Percentiles rank a stretch among this genome's conserved stretches.
phyloP scores from a whole-genome alignment of 2,797 vertebrate species.

The Diplodus sargus region DNA sequence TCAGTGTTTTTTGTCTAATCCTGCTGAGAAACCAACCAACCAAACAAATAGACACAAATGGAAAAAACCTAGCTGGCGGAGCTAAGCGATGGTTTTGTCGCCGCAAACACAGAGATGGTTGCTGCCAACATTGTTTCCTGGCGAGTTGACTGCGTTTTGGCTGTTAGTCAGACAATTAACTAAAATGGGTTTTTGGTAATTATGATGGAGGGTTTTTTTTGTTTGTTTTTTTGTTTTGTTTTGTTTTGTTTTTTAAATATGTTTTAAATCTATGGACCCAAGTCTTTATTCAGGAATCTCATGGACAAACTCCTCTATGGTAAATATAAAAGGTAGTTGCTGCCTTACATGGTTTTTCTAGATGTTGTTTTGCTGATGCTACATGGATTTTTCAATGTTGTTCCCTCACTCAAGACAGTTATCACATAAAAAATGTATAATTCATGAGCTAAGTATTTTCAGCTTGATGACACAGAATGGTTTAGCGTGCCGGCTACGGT shows the following conservation, averaged over 20 bases:
- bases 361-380: background rate
- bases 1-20: no score
- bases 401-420: background rate
- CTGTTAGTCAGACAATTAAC: background rate
- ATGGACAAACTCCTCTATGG: background rate
- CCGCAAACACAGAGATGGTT: no score
- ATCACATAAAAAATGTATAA: conserved; percentile 10
- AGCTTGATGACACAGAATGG: background rate
- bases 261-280: background rate
- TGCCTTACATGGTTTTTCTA: background rate
- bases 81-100: no score
- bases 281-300: background rate
- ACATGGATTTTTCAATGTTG: background rate
- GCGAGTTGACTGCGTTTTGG: background rate
- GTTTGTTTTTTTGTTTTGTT: background rate
- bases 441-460: background rate
- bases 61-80: no score
- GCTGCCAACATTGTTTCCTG: no score
- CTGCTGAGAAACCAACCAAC: no score
- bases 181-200: background rate
- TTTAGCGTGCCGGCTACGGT: background rate
- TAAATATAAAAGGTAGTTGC: background rate
- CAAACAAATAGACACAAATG: no score
- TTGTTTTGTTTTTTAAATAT: background rate
- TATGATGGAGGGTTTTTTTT: background rate